Conservation (phyloP, 1,140 invertebrate species). For the Wiebesia pumilae region DNA sequence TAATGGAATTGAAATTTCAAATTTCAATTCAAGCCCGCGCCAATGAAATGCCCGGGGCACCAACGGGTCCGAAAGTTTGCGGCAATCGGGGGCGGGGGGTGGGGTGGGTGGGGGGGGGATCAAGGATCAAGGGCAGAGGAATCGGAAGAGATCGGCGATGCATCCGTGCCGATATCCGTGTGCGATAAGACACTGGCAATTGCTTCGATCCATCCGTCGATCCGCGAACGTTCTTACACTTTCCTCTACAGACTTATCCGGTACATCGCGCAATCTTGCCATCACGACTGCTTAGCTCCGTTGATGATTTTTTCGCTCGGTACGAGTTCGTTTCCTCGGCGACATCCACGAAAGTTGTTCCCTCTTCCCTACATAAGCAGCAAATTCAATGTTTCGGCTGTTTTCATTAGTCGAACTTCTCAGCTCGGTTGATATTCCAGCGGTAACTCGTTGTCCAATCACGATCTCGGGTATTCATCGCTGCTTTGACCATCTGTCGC, state of each 20-base stretch:
- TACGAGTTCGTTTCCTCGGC: too few species aligned
- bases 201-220: background rate
- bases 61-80: too few species aligned
- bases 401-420: background rate
- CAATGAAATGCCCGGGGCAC: background rate
- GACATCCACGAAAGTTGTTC: background rate
- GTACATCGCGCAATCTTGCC: background rate
- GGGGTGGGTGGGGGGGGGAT: too few species aligned
- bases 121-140: too few species aligned
- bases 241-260: background rate
- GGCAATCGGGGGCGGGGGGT: too few species aligned
- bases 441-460: constrained; percentile 6
- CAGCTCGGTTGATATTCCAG: background rate
- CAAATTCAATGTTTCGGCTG: background rate
- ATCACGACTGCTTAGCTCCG: background rate
- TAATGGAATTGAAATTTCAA: background rate
- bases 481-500: background rate
- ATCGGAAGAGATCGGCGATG: background rate
- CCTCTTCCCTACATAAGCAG: background rate
- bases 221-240: background rate
- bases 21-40: background rate
- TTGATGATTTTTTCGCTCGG: background rate
- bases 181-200: background rate
- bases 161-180: background rate
- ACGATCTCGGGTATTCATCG: background rate